Evolutionary conservation across 2,113 vertebrate genomes (phyloP).

Genomic region (Climacteris rufus): DNA sequence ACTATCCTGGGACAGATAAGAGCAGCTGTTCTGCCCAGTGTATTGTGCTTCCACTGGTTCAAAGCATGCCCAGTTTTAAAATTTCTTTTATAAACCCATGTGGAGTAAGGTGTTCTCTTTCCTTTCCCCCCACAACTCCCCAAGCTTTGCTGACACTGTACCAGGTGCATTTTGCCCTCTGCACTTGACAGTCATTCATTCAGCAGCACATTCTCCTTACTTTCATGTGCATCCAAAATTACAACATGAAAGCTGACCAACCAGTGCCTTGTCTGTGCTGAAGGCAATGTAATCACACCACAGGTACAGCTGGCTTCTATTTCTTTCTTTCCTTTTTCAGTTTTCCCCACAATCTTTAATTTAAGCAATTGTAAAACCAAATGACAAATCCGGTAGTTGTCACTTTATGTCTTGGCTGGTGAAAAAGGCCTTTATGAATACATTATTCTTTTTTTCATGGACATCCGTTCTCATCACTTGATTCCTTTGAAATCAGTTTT

Average conservation of each 20-base stretch:
- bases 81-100: not conserved
- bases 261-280: not conserved
- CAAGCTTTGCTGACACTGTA: not conserved
- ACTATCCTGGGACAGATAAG: not conserved
- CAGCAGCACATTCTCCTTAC: not conserved
- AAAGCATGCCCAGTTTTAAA: not conserved
- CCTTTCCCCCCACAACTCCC: no score
- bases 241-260: not conserved
- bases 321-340: not conserved
- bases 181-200: not conserved
- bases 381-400: not conserved
- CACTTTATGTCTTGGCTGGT: not conserved
- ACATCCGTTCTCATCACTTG: not conserved
- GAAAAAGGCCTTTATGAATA: not conserved
- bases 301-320: not conserved
- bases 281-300: not conserved
- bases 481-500: conserved; percentile 38
- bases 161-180: not conserved
- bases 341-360: not conserved
- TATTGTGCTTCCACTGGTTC: not conserved
- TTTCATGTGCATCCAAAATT: not conserved
- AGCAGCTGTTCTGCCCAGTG: not conserved
- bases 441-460: not conserved
- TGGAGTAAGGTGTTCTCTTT: not conserved
- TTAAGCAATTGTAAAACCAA: not conserved